Evolutionary conservation across 2,113 vertebrate genomes (phyloP).

Genomic region (Synodontis membranacea): DNA sequence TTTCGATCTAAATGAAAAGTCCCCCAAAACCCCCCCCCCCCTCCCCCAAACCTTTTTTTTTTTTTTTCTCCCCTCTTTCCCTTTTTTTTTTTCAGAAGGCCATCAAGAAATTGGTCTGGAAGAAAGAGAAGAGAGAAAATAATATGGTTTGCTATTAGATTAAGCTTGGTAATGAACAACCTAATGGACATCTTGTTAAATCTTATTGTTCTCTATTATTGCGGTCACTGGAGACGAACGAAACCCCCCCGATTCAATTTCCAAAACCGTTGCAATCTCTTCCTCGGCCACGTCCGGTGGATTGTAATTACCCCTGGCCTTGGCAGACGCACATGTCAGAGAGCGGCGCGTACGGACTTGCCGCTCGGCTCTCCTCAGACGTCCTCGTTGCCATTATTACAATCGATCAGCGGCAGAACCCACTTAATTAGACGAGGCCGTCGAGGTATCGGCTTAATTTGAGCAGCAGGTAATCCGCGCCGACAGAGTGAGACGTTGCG

Average conservation of each 20-base stretch:
- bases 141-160: constrained; percentile 54
- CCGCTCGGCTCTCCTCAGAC: constrained; percentile 19
- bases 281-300: constrained; percentile 22
- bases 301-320: constrained; percentile 50
- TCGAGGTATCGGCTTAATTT: constrained; percentile 50
- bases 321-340: constrained; percentile 33
- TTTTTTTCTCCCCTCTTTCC: not conserved
- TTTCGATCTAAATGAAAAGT: constrained; percentile 61
- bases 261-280: constrained; percentile 38
- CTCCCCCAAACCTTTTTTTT: not conserved
- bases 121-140: constrained; percentile 21
- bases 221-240: constrained; percentile 57
- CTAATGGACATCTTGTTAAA: constrained; percentile 63
- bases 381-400: constrained; percentile 45
- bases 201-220: constrained; percentile 60
- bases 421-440: constrained; percentile 55
- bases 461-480: constrained; percentile 50
- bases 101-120: constrained; percentile 44
- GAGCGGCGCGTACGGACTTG: constrained; percentile 9
- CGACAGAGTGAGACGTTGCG: constrained; percentile 17
- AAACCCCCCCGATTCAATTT: constrained; percentile 52
- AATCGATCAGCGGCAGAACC: constrained; percentile 53
- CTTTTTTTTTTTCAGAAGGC: constrained; percentile 36
- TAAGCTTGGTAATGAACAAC: constrained; percentile 61
- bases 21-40: not conserved